phyloP scores from a whole-genome alignment of 2,888 invertebrate species.

The Mellilla xanthometata region DNA sequence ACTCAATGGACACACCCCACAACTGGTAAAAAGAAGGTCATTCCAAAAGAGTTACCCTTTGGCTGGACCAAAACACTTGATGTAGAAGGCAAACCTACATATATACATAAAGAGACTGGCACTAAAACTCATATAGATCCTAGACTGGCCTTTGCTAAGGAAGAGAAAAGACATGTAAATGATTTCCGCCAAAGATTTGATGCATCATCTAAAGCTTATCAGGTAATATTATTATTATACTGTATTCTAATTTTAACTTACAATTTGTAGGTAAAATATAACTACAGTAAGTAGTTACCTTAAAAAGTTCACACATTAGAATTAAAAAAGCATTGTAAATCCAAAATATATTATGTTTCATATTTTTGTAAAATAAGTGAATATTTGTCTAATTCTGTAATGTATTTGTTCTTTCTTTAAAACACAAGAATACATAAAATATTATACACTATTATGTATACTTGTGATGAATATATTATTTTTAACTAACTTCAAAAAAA shows the following conservation, averaged over 20 bases:
- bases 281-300: too few species aligned
- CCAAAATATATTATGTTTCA: too few species aligned
- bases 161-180: slow-evolving; percentile 88
- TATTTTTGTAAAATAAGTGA: too few species aligned
- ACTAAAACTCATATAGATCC: slow-evolving; percentile 95
- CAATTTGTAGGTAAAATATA: too few species aligned
- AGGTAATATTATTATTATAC: slow-evolving; percentile 58
- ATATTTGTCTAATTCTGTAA: too few species aligned
- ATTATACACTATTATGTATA: too few species aligned
- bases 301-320: too few species aligned
- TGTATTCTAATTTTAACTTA: not conserved
- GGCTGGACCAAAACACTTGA: slow-evolving; percentile 93
- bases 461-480: too few species aligned
- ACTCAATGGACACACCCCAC: slow-evolving; percentile 97
- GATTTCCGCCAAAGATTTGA: slow-evolving; percentile 94
- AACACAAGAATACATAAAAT: too few species aligned
- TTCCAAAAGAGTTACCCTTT: slow-evolving; percentile 91
- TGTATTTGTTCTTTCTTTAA: too few species aligned
- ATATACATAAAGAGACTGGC: slow-evolving; percentile 89
- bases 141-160: slow-evolving; percentile 94
- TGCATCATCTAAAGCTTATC: slow-evolving; percentile 90
- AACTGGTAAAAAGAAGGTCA: slow-evolving; percentile 91
- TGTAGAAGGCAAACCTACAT: slow-evolving; percentile 88
- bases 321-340: too few species aligned
- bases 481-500: too few species aligned